Evolutionary conservation across 2,888 invertebrate species (phyloP), one percentile per base, ranked within the genome.

Genomic region (Leucoptera coffeella): DNA sequence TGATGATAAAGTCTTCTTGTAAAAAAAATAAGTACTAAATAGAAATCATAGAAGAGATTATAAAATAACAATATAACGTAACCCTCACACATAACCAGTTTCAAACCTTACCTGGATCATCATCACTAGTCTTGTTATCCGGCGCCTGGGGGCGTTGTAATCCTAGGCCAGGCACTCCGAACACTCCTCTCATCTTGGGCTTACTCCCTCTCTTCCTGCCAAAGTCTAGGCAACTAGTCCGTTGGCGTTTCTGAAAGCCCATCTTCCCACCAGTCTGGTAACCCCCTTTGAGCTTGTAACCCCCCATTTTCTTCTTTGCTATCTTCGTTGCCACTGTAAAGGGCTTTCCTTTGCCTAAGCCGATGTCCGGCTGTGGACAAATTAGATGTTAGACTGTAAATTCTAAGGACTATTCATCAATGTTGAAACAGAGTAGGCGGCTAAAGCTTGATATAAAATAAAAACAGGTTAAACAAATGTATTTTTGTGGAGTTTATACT

Each of bases 171-270:
- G 87, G 86, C 4, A 82, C 83, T 10, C 87, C 87, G 47, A 87
- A 87, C 22, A 86, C 77, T 4, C 87, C 88, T 26, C 89, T 67
- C 80, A 91, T 87, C 61, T 91, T 93, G 9, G 89, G 81, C 50
- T 93, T 93, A 2, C 86, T 80, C 5, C 87, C 89, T 32, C 92
- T 74, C 48, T 91, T 90, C 33, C 90, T 65, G 15, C 85, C 82
- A 47, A 88, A 82, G 38, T 89, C 85, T 17, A 69, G 36, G 15
- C 33, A 34, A 12, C 78, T 77, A 24, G 85, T 67, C 25, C 83
- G 71, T 36, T 83, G 80, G 12, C 82, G 69, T 42, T 86, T 87
- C 46, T 85, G 81, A 43, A 82, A 82, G 23, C 81, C 80, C 29
- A 82, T 59, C 56, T 86, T 87, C 6, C 79, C 80, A 1, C 72